Evolutionary conservation across 2,888 invertebrate species (phyloP).

Genomic region (Synanthedon andrenaeformis): DNA sequence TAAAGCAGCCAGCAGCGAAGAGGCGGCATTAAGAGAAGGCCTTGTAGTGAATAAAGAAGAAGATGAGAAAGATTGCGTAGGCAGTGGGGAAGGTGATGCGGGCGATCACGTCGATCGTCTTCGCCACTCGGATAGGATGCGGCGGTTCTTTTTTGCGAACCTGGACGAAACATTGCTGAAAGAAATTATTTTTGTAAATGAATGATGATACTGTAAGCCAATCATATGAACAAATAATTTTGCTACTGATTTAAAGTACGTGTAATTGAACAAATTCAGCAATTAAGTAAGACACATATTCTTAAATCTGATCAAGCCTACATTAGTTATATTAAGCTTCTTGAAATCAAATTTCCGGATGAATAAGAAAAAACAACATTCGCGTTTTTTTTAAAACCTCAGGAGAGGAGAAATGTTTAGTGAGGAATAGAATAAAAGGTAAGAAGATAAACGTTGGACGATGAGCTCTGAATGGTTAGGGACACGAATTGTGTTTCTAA

Average conservation of each 20-base stretch:
- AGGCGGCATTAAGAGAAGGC: slow-evolving; percentile 77
- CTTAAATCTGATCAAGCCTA: no score
- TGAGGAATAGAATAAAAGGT: no score
- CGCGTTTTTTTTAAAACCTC: no score
- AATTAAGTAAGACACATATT: no score
- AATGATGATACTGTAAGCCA: slow-evolving; percentile 45
- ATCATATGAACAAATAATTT: slow-evolving; percentile 22
- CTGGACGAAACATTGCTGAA: slow-evolving; percentile 85
- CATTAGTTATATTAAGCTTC: no score
- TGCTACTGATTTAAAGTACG: neutral
- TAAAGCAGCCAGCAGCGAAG: slow-evolving; percentile 30
- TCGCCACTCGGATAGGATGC: slow-evolving; percentile 92
- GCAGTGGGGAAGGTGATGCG: slow-evolving; percentile 94
- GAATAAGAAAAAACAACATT: no score
- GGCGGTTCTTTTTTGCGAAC: slow-evolving; percentile 92
- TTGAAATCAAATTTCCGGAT: no score
- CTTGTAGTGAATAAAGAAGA: slow-evolving; percentile 96
- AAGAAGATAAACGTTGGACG: no score
- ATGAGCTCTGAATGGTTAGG: no score
- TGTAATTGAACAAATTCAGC: neutral
- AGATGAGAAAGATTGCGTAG: slow-evolving; percentile 92
- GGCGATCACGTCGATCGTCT: slow-evolving; percentile 94
- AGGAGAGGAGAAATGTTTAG: no score
- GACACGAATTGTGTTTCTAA: no score
- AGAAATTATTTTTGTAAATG: slow-evolving; percentile 45